Evolutionary conservation across 2,888 invertebrate genomes (phyloP).

Genomic region (Hybos culiciformis): DNA sequence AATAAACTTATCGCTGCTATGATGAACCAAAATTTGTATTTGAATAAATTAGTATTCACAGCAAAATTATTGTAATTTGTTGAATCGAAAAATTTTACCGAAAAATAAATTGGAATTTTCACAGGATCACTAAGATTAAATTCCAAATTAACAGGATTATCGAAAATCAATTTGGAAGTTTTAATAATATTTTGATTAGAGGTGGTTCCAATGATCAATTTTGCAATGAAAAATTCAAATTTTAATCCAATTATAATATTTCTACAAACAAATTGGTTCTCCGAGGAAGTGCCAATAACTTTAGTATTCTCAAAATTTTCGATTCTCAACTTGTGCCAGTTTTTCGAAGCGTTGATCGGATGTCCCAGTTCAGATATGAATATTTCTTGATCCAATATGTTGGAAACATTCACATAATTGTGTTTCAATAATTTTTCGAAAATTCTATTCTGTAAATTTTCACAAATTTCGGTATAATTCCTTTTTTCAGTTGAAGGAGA

Average conservation of each 20-base stretch:
- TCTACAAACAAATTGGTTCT: conserved; percentile 23
- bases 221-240: conserved; percentile 26
- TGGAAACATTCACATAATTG: too few species aligned
- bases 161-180: conserved; percentile 22
- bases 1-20: too few species aligned
- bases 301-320: conserved; percentile 16
- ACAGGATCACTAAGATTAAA: conserved; percentile 24
- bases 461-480: conserved; percentile 27
- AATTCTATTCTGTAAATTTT: conserved; percentile 21
- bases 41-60: too few species aligned
- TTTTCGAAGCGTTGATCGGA: conserved; percentile 20
- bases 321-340: conserved; percentile 25
- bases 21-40: too few species aligned
- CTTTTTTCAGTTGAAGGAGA: conserved; percentile 9
- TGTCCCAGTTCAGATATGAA: conserved; percentile 26
- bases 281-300: conserved; percentile 16
- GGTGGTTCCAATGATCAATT: conserved; percentile 12
- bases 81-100: conserved; percentile 27
- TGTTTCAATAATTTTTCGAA: conserved; percentile 15
- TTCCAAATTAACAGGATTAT: conserved; percentile 26
- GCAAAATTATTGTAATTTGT: too few species aligned
- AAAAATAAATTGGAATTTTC: conserved; percentile 24
- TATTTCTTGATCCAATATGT: conserved; percentile 3
- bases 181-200: conserved; percentile 24
- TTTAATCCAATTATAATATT: conserved; percentile 27